These are phyloP conservation scores for Lasiurus borealis DNA, from an alignment of 2,113 vertebrate species.

Conservation along the genomic window DNA sequence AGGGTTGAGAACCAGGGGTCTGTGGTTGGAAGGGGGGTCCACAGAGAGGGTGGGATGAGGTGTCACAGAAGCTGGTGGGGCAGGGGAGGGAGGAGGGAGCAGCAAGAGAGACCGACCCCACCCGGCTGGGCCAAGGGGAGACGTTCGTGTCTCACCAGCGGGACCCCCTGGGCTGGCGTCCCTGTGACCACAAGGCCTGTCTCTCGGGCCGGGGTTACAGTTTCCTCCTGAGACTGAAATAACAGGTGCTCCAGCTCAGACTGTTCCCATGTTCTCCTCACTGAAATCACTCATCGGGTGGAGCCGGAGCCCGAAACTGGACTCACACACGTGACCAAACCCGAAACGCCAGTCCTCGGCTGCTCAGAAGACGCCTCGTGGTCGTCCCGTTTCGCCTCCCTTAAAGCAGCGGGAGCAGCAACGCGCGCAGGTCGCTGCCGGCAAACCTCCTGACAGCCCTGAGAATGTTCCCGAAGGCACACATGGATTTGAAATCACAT, in stretches of 20 bases:
- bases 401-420: not conserved
- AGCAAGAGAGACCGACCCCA: not conserved
- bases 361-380: not conserved
- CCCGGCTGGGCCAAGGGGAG: not conserved
- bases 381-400: not conserved
- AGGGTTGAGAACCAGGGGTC: not conserved
- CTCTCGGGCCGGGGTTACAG: not conserved
- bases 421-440: not conserved
- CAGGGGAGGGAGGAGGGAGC: fast-evolving
- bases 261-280: not conserved
- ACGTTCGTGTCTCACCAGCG: not conserved
- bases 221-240: not conserved
- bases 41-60: fast-evolving
- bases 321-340: not conserved
- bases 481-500: not conserved
- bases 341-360: not conserved
- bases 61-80: not conserved
- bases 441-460: not conserved
- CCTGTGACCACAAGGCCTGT: not conserved
- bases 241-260: not conserved
- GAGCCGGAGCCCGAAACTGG: slow-evolving; percentile 12
- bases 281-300: slow-evolving; percentile 34
- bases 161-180: not conserved
- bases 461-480: not conserved
- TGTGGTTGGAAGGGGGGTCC: too few relatives aligned